Evolutionary conservation across 2,888 invertebrate genomes (phyloP).

Genomic region (Ochropacha duplaris): DNA sequence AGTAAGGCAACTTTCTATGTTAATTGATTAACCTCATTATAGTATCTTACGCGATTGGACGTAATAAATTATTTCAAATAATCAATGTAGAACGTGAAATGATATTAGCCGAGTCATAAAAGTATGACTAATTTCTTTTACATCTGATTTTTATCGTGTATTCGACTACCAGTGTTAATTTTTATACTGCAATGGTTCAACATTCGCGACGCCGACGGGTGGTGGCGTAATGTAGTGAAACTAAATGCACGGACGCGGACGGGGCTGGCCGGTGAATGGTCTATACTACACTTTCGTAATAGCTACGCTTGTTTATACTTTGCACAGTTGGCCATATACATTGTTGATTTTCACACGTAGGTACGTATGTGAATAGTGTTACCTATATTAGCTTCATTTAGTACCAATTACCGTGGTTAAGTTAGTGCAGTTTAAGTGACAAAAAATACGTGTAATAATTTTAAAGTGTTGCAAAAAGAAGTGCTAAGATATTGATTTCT

Average conservation of each 20-base stretch:
- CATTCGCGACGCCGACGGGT: background rate
- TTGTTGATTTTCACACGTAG: slow-evolving; percentile 7
- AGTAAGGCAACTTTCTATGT: too few species aligned
- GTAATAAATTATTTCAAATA: background rate
- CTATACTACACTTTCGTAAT: slow-evolving; percentile 1
- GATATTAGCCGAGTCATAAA: background rate
- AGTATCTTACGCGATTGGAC: too few species aligned
- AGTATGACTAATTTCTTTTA: background rate
- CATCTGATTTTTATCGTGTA: background rate
- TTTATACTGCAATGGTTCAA: background rate
- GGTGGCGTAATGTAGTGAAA: background rate
- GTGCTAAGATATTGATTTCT: background rate
- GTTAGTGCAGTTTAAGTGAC: background rate
- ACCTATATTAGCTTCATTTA: background rate
- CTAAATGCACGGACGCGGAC: background rate
- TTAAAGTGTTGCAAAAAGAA: background rate
- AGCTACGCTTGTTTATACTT: background rate
- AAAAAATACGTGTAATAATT: background rate
- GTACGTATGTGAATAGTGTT: background rate
- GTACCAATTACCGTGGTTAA: background rate
- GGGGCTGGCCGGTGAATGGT: background rate
- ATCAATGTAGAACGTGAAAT: background rate
- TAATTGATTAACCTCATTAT: too few species aligned
- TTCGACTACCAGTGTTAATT: background rate
- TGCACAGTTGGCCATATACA: background rate